Conservation (phyloP, 2,797 vertebrate species). For the Malacoraja senta region DNA sequence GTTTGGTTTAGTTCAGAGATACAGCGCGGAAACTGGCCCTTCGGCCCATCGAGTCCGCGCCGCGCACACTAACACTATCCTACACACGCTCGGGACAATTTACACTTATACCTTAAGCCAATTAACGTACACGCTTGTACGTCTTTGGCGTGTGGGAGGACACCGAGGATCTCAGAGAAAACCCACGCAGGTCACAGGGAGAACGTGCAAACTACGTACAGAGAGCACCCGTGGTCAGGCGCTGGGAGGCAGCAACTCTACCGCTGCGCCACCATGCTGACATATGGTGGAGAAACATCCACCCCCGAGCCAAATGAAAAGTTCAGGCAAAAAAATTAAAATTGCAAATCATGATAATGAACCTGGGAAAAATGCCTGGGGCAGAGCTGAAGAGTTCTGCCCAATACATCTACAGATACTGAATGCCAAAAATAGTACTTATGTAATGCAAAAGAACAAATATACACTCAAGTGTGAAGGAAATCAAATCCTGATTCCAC, state of each 20-base stretch:
- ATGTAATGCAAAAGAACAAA: conserved; percentile 9
- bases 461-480: conserved; percentile 1
- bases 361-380: not conserved
- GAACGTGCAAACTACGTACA: no score
- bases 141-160: no score
- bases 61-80: no score
- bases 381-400: not conserved
- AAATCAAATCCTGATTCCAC: conserved; percentile 5
- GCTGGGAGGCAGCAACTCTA: no score
- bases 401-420: not conserved
- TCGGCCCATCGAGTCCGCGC: not conserved
- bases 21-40: not conserved
- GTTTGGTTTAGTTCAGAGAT: not conserved
- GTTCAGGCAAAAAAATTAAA: conserved; percentile 5
- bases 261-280: no score
- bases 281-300: not conserved
- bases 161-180: no score
- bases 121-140: not conserved
- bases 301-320: conserved; percentile 18
- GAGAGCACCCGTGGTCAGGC: no score
- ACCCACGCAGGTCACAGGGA: no score
- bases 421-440: not conserved
- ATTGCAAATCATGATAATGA: conserved; percentile 30
- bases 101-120: no score
- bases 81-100: no score